A percentile compares a stretch with the other conserved stretches of the same genome.
These are phyloP conservation scores for Cyphomyrus plagiostoma DNA, from an alignment of 2,113 vertebrate species.

Conservation along the genomic window DNA sequence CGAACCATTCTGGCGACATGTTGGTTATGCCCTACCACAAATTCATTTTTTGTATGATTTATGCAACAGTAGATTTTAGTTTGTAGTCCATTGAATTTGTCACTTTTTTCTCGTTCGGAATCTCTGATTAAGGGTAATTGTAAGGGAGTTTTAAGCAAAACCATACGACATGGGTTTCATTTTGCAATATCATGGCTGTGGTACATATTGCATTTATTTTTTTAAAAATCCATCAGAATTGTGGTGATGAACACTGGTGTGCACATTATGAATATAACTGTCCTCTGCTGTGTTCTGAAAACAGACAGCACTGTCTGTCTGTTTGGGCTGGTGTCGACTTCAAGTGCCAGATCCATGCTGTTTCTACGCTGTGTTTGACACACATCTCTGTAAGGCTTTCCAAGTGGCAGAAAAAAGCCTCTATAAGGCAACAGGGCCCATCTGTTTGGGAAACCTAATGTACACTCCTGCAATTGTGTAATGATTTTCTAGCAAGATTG, in stretches of 20 bases:
- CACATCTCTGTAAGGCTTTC: conserved; percentile 41
- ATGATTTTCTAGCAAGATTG: conserved; percentile 54
- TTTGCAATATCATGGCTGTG: not conserved
- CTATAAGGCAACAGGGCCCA: conserved; percentile 36
- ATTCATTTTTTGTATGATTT: not conserved
- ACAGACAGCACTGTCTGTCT: not conserved
- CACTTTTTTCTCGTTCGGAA: not conserved
- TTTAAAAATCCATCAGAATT: not conserved
- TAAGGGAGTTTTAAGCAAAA: not conserved
- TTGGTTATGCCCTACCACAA: not conserved
- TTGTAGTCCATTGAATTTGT: not conserved
- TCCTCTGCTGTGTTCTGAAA: not conserved
- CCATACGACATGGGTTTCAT: not conserved
- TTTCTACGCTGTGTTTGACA: conserved; percentile 49
- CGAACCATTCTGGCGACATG: not conserved
- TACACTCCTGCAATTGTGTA: conserved; percentile 42
- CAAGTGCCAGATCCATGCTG: conserved; percentile 21
- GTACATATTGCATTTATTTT: not conserved
- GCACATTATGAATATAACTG: not conserved
- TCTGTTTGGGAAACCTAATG: conserved; percentile 45
- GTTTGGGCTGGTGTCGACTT: not conserved
- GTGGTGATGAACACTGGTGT: too few relatives aligned
- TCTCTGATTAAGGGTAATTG: not conserved
- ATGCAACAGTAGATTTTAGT: not conserved
- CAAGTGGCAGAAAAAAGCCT: conserved; percentile 33